These are phyloP conservation scores for Drosophila sechellia DNA, from an alignment of 1,140 invertebrate genomes.

Conservation along the genomic window DNA sequence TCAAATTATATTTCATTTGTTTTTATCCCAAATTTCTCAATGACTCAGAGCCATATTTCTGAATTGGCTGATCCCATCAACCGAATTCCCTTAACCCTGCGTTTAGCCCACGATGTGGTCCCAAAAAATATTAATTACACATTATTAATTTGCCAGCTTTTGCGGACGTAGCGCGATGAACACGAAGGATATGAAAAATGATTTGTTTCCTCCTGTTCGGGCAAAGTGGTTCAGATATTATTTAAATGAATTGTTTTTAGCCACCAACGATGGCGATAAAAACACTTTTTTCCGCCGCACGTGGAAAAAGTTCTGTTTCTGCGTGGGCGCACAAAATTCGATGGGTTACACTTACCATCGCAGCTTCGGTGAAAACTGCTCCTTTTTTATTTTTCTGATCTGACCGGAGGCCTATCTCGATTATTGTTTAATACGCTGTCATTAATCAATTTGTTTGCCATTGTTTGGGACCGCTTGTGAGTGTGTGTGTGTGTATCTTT, in stretches of 20 bases:
- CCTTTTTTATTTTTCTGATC: conserved; percentile 12
- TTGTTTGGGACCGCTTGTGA: conserved; percentile 68
- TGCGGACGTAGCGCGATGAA: conserved; percentile 31
- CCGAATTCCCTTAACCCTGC: conserved; percentile 6
- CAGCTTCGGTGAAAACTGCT: conserved; percentile 18
- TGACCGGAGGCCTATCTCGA: conserved; percentile 73
- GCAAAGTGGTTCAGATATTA: conserved; percentile 73
- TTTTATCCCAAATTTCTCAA: conserved; percentile 3
- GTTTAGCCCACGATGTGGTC: background rate
- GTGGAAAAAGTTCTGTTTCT: conserved; percentile 47
- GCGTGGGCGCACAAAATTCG: conserved; percentile 63
- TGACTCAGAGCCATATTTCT: conserved; percentile 3
- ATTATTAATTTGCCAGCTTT: conserved; percentile 76
- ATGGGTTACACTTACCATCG: conserved; percentile 40
- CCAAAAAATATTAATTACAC: conserved; percentile 74
- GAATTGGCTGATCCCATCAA: conserved; percentile 5
- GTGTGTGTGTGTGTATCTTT: conserved; percentile 5
- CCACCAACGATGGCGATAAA: conserved; percentile 41
- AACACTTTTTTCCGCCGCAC: conserved; percentile 26
- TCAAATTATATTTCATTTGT: background rate
- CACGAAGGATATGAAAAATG: conserved; percentile 75
- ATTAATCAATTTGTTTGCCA: conserved; percentile 82
- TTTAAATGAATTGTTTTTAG: conserved; percentile 81
- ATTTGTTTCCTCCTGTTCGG: conserved; percentile 66
- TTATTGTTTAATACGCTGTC: conserved; percentile 82